Evolutionary conservation across 1,140 invertebrate genomes (phyloP).

Genomic region (Drosophila nikananu): DNA sequence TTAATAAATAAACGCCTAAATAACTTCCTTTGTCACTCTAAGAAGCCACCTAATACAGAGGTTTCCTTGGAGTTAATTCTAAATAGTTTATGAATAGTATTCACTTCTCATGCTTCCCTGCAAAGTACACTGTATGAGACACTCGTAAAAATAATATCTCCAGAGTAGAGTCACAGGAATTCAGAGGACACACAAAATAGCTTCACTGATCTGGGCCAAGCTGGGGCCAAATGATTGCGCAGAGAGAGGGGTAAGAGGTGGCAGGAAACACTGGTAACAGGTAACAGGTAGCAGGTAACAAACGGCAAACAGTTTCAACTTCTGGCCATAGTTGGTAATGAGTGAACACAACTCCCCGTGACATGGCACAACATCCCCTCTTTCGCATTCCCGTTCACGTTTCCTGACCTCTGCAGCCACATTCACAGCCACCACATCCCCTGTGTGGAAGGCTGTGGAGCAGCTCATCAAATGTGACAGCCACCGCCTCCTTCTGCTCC

Average conservation of each 20-base stretch:
- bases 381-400: not conserved
- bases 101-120: not conserved
- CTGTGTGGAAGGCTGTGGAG: not conserved
- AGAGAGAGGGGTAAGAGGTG: not conserved
- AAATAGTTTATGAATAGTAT: not conserved
- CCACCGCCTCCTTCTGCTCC: not conserved
- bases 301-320: constrained; percentile 17
- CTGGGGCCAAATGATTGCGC: constrained; percentile 1
- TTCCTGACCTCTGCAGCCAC: constrained; percentile 11
- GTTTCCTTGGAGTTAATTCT: not conserved
- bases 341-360: constrained; percentile 32
- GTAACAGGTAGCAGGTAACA: constrained; percentile 18
- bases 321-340: constrained; percentile 33
- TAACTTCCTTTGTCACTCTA: not conserved
- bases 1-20: too few species aligned
- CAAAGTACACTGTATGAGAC: not conserved
- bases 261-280: constrained; percentile 12
- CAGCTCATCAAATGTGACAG: constrained; percentile 37
- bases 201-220: constrained; percentile 14
- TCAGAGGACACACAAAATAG: constrained; percentile 8
- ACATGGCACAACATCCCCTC: constrained; percentile 2
- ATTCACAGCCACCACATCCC: constrained; percentile 4
- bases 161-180: constrained; percentile 17
- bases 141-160: constrained; percentile 8
- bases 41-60: not conserved